A percentile compares a stretch with the other conserved stretches of the same genome.
phyloP scores from a whole-genome alignment of 2,888 invertebrate genomes.

The Tachina lurida region DNA sequence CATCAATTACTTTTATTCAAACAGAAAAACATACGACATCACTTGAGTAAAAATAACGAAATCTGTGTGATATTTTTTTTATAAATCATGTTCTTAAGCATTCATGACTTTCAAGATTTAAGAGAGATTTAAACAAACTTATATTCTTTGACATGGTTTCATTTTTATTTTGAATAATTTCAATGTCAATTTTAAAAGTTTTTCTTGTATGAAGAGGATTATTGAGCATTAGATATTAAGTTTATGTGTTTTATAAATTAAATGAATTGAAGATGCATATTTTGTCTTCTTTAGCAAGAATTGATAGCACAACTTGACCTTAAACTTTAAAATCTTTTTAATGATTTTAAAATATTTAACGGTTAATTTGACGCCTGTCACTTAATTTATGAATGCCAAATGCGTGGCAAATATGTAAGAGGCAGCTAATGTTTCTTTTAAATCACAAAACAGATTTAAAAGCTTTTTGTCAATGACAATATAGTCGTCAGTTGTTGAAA shows the following conservation, averaged over 20 bases:
- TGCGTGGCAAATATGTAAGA: background rate
- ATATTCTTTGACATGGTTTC: constrained; percentile 8
- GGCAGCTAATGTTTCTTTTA: constrained; percentile 8
- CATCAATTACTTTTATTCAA: constrained; percentile 56
- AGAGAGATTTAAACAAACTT: constrained; percentile 56
- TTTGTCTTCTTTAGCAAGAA: background rate
- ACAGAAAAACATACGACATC: background rate
- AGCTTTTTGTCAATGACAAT: constrained; percentile 41
- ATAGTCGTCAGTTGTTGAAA: background rate
- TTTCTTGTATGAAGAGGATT: constrained; percentile 42
- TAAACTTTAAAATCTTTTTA: constrained; percentile 48
- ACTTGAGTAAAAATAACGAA: constrained; percentile 14
- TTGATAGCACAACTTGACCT: constrained; percentile 49
- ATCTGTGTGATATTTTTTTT: constrained; percentile 43
- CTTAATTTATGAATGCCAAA: constrained; percentile 28
- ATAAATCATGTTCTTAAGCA: constrained; percentile 17
- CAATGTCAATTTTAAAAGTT: constrained; percentile 55
- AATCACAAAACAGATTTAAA: constrained; percentile 30
- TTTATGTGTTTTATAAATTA: constrained; percentile 17
- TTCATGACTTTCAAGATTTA: constrained; percentile 57
- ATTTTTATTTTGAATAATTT: constrained; percentile 45
- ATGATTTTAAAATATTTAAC: constrained; percentile 56
- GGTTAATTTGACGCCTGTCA: constrained; percentile 50
- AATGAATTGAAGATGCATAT: constrained; percentile 27
- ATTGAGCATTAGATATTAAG: constrained; percentile 37